Percentiles rank a stretch among this genome's conserved stretches.
Evolutionary conservation across 2,797 vertebrate genomes (phyloP).

Genomic region (Cirrhinus molitorella): DNA sequence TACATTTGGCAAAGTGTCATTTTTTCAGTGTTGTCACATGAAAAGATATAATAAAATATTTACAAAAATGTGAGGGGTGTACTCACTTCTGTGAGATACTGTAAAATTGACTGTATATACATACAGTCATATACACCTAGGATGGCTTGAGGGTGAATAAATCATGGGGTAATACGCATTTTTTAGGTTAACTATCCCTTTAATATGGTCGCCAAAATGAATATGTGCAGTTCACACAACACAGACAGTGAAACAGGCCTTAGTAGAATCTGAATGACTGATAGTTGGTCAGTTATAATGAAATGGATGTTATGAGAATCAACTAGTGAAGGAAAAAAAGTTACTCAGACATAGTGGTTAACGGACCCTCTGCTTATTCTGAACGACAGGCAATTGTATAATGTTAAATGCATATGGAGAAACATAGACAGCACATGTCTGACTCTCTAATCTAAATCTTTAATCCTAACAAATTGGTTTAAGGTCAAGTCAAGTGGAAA

Average conservation of each 20-base stretch:
- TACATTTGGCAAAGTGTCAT: no score
- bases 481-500: slow-evolving; percentile 41
- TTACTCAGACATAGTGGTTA: background rate
- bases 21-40: no score
- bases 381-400: background rate
- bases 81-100: no score
- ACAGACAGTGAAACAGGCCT: slow-evolving; percentile 19
- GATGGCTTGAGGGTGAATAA: no score
- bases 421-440: background rate
- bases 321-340: background rate
- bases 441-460: slow-evolving; percentile 3
- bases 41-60: no score
- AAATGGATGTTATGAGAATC: slow-evolving; percentile 6
- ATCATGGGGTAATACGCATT: no score
- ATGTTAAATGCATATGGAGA: background rate
- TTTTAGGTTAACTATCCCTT: no score
- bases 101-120: no score
- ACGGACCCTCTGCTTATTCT: background rate
- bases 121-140: no score
- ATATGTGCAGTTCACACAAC: background rate
- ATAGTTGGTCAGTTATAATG: slow-evolving; percentile 3
- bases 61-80: no score
- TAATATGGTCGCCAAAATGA: background rate
- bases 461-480: slow-evolving; percentile 21
- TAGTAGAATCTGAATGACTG: background rate